Conservation (phyloP, 2,113 vertebrate species). For the Upupa epops region DNA sequence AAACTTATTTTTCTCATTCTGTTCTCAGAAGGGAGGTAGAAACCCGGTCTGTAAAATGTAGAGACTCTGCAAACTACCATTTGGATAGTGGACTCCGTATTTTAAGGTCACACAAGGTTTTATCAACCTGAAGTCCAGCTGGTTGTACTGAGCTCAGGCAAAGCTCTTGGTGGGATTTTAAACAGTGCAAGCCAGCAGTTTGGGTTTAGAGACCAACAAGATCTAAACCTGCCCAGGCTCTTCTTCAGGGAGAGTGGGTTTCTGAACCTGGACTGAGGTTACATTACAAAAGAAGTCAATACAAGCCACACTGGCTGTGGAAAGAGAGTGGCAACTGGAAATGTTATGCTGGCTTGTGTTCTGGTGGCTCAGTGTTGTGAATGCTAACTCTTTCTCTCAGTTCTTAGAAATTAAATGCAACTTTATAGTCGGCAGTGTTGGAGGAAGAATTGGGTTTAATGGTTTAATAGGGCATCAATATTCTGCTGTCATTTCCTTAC, state of each 20-base stretch:
- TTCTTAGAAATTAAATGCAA: background rate
- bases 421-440: background rate
- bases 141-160: conserved; percentile 17
- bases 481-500: conserved; percentile 34
- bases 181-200: conserved; percentile 27
- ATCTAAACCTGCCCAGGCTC: conserved; percentile 27
- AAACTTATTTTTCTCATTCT: background rate
- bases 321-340: conserved; percentile 23
- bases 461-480: background rate
- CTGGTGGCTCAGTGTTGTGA: background rate
- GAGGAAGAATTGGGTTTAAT: background rate
- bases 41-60: background rate
- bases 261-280: background rate
- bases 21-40: background rate
- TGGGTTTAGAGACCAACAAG: conserved; percentile 43
- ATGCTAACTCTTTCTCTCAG: background rate
- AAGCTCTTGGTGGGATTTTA: background rate
- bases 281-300: conserved; percentile 7
- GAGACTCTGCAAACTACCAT: background rate
- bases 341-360: fast-evolving
- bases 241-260: conserved; percentile 4
- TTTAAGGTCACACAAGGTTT: background rate
- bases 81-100: background rate
- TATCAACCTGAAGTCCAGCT: background rate
- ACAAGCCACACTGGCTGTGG: conserved; percentile 14